Evolutionary conservation across 2,888 invertebrate genomes (phyloP).

Genomic region (Trachelus tabidus): DNA sequence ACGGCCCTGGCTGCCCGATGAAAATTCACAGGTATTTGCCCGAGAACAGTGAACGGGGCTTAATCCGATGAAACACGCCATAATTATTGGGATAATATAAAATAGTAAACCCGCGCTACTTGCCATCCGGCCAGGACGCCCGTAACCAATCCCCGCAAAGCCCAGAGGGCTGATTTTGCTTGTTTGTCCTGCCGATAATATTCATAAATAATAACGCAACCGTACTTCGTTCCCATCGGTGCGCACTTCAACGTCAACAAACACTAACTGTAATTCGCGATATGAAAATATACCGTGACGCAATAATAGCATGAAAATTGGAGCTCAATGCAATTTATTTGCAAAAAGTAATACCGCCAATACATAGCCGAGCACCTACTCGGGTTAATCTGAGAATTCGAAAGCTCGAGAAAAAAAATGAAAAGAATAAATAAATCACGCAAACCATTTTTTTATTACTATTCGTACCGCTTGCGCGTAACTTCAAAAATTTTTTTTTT

Average conservation of each 20-base stretch:
- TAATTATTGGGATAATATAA: constrained; percentile 29
- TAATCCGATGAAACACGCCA: constrained; percentile 23
- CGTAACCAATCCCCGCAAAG: background rate
- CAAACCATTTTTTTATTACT: background rate
- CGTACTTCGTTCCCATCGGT: background rate
- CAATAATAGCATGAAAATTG: background rate
- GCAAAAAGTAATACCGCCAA: background rate
- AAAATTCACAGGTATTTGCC: constrained; percentile 22
- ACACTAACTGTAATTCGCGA: background rate
- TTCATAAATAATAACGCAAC: constrained; percentile 9
- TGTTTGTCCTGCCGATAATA: constrained; percentile 15
- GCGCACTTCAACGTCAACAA: background rate
- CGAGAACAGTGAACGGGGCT: constrained; percentile 9
- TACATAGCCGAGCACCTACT: background rate
- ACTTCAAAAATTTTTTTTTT: background rate
- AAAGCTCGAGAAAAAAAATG: background rate
- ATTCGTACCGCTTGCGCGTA: background rate
- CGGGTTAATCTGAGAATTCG: background rate
- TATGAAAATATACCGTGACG: background rate
- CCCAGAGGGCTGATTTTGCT: constrained; percentile 12
- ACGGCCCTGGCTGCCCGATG: background rate
- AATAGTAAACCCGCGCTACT: constrained; percentile 13
- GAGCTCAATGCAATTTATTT: background rate
- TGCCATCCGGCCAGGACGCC: constrained; percentile 2
- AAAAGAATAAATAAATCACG: background rate